phyloP scores from a whole-genome alignment of 2,797 vertebrate species.

The Synanceia verrucosa region DNA sequence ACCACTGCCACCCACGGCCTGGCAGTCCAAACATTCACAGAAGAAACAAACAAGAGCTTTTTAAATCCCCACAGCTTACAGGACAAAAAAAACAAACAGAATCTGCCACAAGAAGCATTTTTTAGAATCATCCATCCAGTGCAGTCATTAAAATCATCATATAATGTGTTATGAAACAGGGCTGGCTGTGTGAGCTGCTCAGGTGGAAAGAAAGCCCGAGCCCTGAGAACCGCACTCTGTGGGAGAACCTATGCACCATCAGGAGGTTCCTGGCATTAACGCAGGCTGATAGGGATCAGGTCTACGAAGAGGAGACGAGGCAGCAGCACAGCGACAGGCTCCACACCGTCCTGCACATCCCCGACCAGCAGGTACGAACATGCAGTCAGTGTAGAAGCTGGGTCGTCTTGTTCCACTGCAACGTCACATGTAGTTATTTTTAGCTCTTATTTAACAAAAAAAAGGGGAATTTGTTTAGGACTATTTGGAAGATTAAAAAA shows the following conservation, averaged over 20 bases:
- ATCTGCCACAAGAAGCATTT: neutral
- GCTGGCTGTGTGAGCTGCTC: conserved; percentile 95
- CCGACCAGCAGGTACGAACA: conserved; percentile 66
- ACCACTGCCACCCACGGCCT: neutral
- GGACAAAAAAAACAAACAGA: neutral
- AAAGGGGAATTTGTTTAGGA: neutral
- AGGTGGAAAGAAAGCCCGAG: conserved; percentile 97
- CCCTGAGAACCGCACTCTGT: conserved; percentile 95
- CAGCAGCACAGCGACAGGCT: conserved; percentile 90
- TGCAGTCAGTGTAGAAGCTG: neutral
- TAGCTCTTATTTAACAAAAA: too few species aligned
- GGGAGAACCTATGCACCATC: conserved; percentile 97
- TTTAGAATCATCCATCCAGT: too few species aligned
- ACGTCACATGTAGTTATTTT: neutral
- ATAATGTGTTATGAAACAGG: conserved; percentile 72
- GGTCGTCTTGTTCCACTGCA: neutral
- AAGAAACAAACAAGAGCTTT: neutral
- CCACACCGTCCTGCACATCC: conserved; percentile 86
- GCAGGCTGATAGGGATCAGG: conserved; percentile 77
- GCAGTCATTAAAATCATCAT: neutral
- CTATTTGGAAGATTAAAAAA: neutral
- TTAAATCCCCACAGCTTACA: neutral
- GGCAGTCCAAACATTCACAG: neutral
- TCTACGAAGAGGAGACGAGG: conserved; percentile 90
- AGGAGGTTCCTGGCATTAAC: conserved; percentile 87